Evolutionary conservation across 2,888 invertebrate genomes (phyloP), one percentile per base, ranked within the genome.

Genomic region (Eristalis pertinax): DNA sequence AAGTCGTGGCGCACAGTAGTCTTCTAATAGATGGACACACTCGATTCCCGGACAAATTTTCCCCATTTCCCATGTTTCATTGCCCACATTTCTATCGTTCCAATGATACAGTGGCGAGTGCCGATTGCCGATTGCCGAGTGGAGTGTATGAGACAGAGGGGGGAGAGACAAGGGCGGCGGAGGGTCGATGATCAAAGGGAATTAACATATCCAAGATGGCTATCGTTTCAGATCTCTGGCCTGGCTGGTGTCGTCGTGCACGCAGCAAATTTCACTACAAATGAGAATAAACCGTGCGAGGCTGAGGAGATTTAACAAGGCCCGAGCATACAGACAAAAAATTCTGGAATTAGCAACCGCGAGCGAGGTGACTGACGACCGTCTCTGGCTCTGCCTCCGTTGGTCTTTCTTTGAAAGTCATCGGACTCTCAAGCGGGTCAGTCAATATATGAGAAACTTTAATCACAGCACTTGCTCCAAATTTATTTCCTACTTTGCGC

Each of bases 281-380:
- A 82, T 82, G 86, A 74, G 70, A 74, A 73, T 77, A 85, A 82
- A 81, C 85, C 77, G 81, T 85, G 77, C 82, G 82, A n/a, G n/a
- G n/a, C n/a, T 65, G 69, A 65, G 77, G 68, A 32, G 32, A 10
- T 50, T 81, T 84, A 72, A 32, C 32, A 10, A 32, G 32, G 10
- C 32, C 32, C 32, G 32, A 4, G n/a, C 56, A 19, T 35, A 68
- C 41, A 26, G 43, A 24, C 19, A 64, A 19, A 64, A 19, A 50
- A 32, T 32, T 32, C 24, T 56, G 67, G 67, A 77, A 26, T 41
- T 43, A 43, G 15, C 56, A 35, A 64, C 26, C 43, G 43, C 15
- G 35, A 19, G 38, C n/a, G 26, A 22, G 11, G 22, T 72, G 26
- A 74, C n/a, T n/a, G 24, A 68, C 70, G 56, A 69, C 32, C 29